These are phyloP conservation scores for Macropis europaea DNA, from an alignment of 2,888 invertebrate genomes.

Conservation along the genomic window DNA sequence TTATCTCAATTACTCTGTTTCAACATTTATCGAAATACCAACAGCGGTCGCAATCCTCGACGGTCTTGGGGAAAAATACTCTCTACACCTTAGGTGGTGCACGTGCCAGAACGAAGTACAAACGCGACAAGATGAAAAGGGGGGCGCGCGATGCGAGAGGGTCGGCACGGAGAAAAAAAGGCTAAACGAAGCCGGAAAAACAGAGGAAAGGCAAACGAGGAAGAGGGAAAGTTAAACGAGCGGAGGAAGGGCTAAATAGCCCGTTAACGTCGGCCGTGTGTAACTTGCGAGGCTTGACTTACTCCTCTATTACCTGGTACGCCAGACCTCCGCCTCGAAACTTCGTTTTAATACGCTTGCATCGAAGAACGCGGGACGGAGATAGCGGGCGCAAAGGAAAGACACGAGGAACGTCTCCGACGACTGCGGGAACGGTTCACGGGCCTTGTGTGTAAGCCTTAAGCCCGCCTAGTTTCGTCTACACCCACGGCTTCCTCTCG, in stretches of 20 bases:
- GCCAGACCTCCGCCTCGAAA: conserved; percentile 56
- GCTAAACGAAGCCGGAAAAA: not conserved
- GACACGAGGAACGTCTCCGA: conserved; percentile 16
- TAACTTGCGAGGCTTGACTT: conserved; percentile 72
- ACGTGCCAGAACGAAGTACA: too few species aligned
- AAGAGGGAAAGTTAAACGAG: conserved; percentile 58
- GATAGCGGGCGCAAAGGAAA: conserved; percentile 23
- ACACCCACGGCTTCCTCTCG: conserved; percentile 50
- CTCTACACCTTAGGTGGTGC: too few species aligned
- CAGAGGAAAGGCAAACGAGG: not conserved
- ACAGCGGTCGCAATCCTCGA: too few species aligned
- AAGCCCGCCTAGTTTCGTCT: conserved; percentile 41
- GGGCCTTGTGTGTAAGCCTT: conserved; percentile 24
- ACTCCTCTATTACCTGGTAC: conserved; percentile 71
- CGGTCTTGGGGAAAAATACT: too few species aligned
- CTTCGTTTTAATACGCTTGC: conserved; percentile 70
- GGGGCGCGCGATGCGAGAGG: not conserved
- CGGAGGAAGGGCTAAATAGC: conserved; percentile 58
- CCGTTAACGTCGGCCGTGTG: conserved; percentile 62
- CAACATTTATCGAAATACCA: too few species aligned
- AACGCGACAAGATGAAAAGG: not conserved
- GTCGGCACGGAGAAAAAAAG: not conserved
- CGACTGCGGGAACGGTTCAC: conserved; percentile 10
- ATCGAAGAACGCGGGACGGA: conserved; percentile 52
- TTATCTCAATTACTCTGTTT: too few species aligned